phyloP scores from a whole-genome alignment of 1,140 invertebrate genomes.

The Caenorhabditis brenneri region DNA sequence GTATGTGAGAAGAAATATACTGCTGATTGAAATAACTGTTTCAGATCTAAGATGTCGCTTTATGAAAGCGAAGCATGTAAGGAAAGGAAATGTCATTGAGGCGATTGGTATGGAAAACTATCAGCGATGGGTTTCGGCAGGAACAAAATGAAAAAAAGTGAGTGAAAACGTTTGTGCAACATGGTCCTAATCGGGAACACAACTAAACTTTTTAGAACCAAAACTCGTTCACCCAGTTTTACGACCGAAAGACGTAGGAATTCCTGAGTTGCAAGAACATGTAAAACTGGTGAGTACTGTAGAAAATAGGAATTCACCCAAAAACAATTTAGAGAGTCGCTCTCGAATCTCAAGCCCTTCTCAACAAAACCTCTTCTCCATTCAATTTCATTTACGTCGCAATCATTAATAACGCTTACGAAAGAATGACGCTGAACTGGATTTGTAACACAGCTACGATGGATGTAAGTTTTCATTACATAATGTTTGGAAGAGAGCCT shows the following conservation, averaged over 20 bases:
- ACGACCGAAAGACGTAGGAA: background rate
- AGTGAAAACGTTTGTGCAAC: too few species aligned
- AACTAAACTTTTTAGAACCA: background rate
- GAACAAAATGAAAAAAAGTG: background rate
- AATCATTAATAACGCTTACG: slow-evolving; percentile 63
- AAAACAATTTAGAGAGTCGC: background rate
- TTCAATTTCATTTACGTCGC: slow-evolving; percentile 60
- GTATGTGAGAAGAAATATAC: too few species aligned
- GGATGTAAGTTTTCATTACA: slow-evolving; percentile 43
- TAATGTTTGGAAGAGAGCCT: too few species aligned
- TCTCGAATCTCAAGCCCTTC: background rate
- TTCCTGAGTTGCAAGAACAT: background rate
- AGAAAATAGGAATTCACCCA: background rate
- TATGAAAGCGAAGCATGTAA: background rate
- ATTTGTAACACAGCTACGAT: slow-evolving; percentile 62
- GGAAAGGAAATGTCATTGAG: background rate
- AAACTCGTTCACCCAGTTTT: background rate
- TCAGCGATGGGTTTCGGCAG: background rate
- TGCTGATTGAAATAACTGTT: background rate
- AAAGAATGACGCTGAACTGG: slow-evolving; percentile 65
- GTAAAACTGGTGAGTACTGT: background rate
- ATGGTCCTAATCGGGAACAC: too few species aligned
- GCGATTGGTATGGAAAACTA: background rate
- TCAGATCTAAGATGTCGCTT: slow-evolving; percentile 29
- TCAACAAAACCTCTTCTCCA: background rate